Base-by-base conservation (phyloP, 2,888 invertebrate species). In the Andrena flavipes region DNA sequence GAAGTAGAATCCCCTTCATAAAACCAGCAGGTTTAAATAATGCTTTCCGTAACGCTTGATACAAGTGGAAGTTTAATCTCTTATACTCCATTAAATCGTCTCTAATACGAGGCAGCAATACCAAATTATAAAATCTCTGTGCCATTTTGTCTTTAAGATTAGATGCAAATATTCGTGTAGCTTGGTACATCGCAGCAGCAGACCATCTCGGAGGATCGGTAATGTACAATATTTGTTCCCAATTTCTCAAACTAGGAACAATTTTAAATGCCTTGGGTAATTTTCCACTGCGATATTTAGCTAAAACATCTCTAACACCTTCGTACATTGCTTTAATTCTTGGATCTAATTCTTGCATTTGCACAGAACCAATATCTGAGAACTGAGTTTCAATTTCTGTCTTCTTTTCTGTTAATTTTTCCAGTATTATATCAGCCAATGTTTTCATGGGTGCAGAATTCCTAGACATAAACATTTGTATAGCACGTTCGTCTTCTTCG, bases 261-360 rank as follows among this genome's bases (percentile, higher is more conserved):
- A 99, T 97, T 95, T 99, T 99, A 93, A 99, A 99, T 1, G 99
- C 99, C 94, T 99, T 99, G 0, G 99, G 99, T 49, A 99, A 95
- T 95, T 99, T 99, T 30, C 99, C 99, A 92, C 98, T 98, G 83
- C 99, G 96, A 93, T 99, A 99, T 89, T 97, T 97, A 86, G 95
- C 95, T 89, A 99, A 95, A 2, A 99, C 97, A 93, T 98, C 97
- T 86, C 97, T 95, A 0, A 99, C 98, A 73, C 98, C 98, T 94
- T 97, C 97, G 94, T 98, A 99, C 97, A 99, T 97, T 74, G 96
- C 95, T 91, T 96, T 96, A 2, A 99, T 96, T 89, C 96, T 95
- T 1, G 98, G 97, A 95, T 99, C 98, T 85, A 99, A 93, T 84
- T 98, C 97, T 92, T 98, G 97, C 90, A 98, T 94, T 91, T 97